phyloP scores from a whole-genome alignment of 2,113 vertebrate genomes.

The Crotalus helleri region DNA sequence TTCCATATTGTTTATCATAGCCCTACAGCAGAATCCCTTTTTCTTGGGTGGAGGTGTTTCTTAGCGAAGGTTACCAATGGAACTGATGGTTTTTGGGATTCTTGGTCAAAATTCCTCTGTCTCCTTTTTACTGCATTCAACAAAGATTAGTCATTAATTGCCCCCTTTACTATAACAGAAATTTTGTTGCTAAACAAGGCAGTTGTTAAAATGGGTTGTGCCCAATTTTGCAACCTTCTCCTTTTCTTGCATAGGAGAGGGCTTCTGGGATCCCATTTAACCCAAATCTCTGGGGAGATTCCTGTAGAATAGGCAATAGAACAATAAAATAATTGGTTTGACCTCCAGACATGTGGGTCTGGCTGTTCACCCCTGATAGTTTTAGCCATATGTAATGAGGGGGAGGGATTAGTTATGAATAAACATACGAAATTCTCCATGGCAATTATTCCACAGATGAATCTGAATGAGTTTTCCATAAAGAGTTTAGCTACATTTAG shows the following conservation, averaged over 20 bases:
- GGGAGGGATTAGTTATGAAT: not conserved
- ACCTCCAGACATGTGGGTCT: not conserved
- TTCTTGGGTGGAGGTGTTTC: not conserved
- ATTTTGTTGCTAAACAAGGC: not conserved
- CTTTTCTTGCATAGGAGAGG: not conserved
- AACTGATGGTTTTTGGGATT: not conserved
- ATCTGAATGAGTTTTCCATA: not conserved
- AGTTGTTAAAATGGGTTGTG: not conserved
- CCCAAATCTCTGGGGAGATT: not conserved
- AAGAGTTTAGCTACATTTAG: not conserved
- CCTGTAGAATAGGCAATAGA: not conserved
- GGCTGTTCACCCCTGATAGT: not conserved
- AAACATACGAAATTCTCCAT: not conserved
- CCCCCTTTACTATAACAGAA: not conserved
- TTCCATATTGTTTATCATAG: not conserved
- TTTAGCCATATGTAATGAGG: not conserved
- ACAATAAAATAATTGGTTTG: not conserved
- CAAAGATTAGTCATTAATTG: not conserved
- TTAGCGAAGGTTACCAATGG: not conserved
- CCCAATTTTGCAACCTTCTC: not conserved
- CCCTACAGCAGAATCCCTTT: not conserved
- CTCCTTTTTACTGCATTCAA: not conserved
- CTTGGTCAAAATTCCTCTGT: not conserved
- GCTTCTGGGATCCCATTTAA: not conserved
- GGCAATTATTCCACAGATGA: not conserved